Conservation (phyloP, 2,113 vertebrate genomes). For the Rhinichthys klamathensis region DNA sequence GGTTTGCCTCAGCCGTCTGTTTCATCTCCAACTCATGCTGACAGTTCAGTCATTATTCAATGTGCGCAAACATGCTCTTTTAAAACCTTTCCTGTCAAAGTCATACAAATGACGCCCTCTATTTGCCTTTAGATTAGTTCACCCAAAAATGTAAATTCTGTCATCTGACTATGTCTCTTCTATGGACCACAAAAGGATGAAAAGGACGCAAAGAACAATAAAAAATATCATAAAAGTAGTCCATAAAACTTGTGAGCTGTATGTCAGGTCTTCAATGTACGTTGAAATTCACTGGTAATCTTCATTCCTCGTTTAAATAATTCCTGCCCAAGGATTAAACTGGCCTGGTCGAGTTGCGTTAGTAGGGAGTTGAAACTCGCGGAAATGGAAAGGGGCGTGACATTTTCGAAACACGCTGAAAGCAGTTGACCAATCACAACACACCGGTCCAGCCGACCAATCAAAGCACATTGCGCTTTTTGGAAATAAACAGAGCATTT, state of each 20-base stretch:
- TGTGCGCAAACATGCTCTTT: slow-evolving; percentile 36
- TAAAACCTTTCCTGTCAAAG: not conserved
- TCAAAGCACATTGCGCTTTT: too few relatives aligned
- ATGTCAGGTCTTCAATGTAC: not conserved
- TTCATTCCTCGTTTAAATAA: too few relatives aligned
- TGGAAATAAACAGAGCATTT: too few relatives aligned
- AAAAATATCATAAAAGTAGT: not conserved
- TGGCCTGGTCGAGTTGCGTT: too few relatives aligned
- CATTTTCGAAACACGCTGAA: too few relatives aligned
- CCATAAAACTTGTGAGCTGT: not conserved
- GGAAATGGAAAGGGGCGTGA: too few relatives aligned
- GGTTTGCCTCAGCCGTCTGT: slow-evolving; percentile 51
- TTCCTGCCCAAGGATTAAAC: too few relatives aligned
- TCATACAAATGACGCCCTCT: slow-evolving; percentile 10
- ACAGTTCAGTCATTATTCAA: slow-evolving; percentile 24
- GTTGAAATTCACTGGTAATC: too few relatives aligned
- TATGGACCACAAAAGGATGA: not conserved
- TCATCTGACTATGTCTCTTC: not conserved
- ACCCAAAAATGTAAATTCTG: not conserved
- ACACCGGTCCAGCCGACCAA: too few relatives aligned
- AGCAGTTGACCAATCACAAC: too few relatives aligned
- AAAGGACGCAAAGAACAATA: not conserved
- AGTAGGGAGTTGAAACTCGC: too few relatives aligned
- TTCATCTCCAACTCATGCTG: slow-evolving; percentile 31
- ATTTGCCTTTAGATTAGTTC: not conserved